These are phyloP conservation scores for Plestiodon gilberti DNA, from an alignment of 2,113 vertebrate genomes.

Conservation along the genomic window DNA sequence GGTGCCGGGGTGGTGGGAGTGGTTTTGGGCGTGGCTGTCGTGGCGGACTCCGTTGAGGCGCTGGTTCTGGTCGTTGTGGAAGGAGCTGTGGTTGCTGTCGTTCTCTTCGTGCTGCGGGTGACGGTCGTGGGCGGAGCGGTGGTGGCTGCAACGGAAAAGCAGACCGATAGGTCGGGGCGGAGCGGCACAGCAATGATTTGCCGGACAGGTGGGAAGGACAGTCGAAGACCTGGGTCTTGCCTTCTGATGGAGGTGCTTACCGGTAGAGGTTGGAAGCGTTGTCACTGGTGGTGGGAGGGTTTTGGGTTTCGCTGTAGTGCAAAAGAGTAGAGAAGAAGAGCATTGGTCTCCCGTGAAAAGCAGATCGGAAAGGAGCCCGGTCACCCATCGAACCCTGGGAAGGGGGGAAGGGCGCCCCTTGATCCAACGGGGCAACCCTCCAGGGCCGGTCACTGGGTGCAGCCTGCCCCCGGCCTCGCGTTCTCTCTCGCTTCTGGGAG, in stretches of 20 bases:
- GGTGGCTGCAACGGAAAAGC: constrained; percentile 4
- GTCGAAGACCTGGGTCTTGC: not conserved
- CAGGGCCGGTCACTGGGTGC: too few species aligned
- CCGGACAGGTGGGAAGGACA: not conserved
- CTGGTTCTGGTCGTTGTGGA: constrained; percentile 35
- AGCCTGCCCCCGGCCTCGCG: too few species aligned
- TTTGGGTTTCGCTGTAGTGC: too few species aligned
- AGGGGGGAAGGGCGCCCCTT: too few species aligned
- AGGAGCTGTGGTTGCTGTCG: fast-evolving
- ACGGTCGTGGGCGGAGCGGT: not conserved
- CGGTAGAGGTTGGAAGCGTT: not conserved
- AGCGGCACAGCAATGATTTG: not conserved
- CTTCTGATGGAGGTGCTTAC: not conserved
- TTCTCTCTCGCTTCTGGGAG: too few species aligned
- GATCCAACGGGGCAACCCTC: too few species aligned
- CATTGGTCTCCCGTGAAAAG: too few species aligned
- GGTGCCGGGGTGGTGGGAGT: not conserved
- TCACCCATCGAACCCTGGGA: too few species aligned
- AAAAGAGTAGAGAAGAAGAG: not conserved
- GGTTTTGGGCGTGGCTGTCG: not conserved
- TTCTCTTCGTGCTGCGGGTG: not conserved
- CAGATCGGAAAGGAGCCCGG: too few species aligned
- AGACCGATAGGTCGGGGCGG: not conserved
- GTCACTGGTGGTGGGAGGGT: not conserved
- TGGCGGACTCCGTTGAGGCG: not conserved